These are phyloP conservation scores for Lepidocolaptes lacrymiger DNA, from an alignment of 2,797 vertebrate genomes.

Conservation along the genomic window DNA sequence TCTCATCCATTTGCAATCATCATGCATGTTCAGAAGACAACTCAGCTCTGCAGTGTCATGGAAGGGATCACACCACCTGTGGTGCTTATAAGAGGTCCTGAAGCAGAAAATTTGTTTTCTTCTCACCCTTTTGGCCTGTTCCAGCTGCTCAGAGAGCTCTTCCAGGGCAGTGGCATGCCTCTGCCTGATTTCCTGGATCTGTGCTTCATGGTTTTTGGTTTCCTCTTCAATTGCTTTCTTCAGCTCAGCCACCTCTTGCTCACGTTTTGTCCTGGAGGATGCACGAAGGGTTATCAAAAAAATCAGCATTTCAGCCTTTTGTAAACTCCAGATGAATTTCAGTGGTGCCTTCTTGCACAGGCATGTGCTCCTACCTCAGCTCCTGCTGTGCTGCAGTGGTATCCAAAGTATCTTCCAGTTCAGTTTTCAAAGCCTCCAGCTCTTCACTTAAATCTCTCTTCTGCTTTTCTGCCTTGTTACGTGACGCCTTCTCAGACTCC, in stretches of 20 bases:
- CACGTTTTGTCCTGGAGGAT: constrained; percentile 87
- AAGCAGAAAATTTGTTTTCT: not conserved
- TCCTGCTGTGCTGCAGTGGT: constrained; percentile 97
- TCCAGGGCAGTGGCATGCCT: constrained; percentile 89
- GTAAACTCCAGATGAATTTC: not conserved
- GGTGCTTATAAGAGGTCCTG: not conserved
- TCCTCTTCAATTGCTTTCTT: constrained; percentile 98
- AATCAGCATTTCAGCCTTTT: not conserved
- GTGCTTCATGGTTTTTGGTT: constrained; percentile 92
- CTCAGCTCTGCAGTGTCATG: not conserved
- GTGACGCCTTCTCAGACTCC: constrained; percentile 90
- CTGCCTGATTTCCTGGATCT: constrained; percentile 95
- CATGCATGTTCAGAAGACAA: not conserved
- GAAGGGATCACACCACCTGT: not conserved
- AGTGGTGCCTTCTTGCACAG: not conserved
- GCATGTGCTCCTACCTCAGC: constrained; percentile 83
- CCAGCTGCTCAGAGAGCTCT: constrained; percentile 93
- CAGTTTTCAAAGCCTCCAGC: constrained; percentile 94
- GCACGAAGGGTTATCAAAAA: not conserved
- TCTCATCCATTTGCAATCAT: not conserved
- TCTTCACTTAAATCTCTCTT: constrained; percentile 96
- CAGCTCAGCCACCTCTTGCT: constrained; percentile 95
- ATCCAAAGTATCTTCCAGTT: constrained; percentile 96
- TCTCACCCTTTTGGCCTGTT: constrained; percentile 94
- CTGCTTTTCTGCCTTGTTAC: constrained; percentile 96